A percentile compares a stretch with the other conserved stretches of the same genome.
phyloP scores from a whole-genome alignment of 1,140 invertebrate genomes.

The Neotoxoptera formosana region DNA sequence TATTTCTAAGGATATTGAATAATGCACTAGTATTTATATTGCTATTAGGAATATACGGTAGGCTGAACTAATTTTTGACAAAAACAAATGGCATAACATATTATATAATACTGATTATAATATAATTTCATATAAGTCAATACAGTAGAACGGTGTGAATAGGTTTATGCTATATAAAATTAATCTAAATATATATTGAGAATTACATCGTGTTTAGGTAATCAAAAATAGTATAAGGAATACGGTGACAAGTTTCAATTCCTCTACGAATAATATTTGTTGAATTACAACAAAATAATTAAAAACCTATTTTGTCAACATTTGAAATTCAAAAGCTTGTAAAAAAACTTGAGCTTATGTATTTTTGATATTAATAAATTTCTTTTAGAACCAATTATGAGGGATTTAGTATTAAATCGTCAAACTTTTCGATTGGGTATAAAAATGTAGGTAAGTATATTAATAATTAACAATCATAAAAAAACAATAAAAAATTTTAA shows the following conservation, averaged over 20 bases:
- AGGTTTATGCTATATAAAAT: too few species aligned
- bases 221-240: background rate
- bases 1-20: background rate
- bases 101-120: background rate
- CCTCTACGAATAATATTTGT: background rate
- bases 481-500: too few species aligned
- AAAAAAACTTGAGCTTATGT: too few species aligned
- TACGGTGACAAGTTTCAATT: background rate
- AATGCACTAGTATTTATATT: background rate
- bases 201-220: background rate
- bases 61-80: background rate
- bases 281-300: background rate
- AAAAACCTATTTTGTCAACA: background rate
- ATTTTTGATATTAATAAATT: too few species aligned
- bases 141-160: background rate
- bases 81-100: background rate
- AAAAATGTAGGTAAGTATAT: too few species aligned
- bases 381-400: too few species aligned
- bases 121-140: background rate
- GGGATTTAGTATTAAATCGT: too few species aligned
- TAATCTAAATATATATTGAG: background rate
- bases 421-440: too few species aligned
- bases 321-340: background rate
- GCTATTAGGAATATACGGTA: background rate
- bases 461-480: too few species aligned